Evolutionary conservation across 2,888 invertebrate genomes (phyloP), one percentile per base, ranked within the genome.

Genomic region (Chrysolina haemoptera): DNA sequence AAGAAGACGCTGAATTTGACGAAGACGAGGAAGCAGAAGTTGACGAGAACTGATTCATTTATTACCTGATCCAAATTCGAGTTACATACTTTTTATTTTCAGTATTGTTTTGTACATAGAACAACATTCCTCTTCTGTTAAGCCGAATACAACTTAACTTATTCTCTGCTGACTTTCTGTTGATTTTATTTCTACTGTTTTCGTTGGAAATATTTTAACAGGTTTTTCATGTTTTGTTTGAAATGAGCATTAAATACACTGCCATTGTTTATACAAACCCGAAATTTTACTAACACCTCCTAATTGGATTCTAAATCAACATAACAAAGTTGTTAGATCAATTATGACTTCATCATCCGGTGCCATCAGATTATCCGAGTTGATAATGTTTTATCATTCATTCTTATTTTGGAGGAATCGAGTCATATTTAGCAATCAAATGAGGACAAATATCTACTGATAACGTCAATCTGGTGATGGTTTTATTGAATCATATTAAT

Each of bases 1-100:
- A 94, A 85, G 94, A 94, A 85, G 94, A 94, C 86, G 93, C 93
- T 0, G 94, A 94, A 88, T 94, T 94, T 87, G 94, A 94, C 82
- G 94, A 94, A 86, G 93, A 93, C 80, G 91, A 91, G 82, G 92
- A 93, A 85, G 93, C 90, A 82, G 93, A 92, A 86, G 91, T 92
- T 86, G 93, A 92, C 82, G 92, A 92, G 75, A 81, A 82, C 59
- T 68, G 35, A 18, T 55, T 55, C 18, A 16, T 48, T 48, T 1
- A 16, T 48, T 48, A 48, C 16, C 2, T 48, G 48, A 16, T 48
- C 10, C n/a, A 48, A 48, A 48, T 16, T 48, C 35, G 48, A 9
- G 16, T n/a, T 53, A 22, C 53, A 20, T 20, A 35, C 11, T 53
- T 43, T 53, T 53, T 53, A 20, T 53, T 53, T 53, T 12, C 53